Percentiles rank a stretch among this genome's conserved stretches.
These are phyloP conservation scores for Leucophora obtusa DNA, from an alignment of 2,888 invertebrate species.

Conservation along the genomic window DNA sequence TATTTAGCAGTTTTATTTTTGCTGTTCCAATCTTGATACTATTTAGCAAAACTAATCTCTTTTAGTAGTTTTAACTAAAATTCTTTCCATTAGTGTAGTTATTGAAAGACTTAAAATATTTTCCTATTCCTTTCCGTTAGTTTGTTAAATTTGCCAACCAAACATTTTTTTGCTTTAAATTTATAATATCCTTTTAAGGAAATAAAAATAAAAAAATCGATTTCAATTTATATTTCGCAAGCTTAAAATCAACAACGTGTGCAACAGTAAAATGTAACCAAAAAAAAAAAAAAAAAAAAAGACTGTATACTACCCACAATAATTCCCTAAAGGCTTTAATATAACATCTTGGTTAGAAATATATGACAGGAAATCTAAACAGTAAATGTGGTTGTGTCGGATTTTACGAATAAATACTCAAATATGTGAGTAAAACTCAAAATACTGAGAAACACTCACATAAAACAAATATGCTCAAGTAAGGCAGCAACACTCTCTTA, in stretches of 20 bases:
- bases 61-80: too few relatives aligned
- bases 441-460: not conserved
- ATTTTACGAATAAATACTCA: not conserved
- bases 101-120: too few relatives aligned
- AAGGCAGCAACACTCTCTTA: too few relatives aligned
- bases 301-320: not conserved
- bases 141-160: too few relatives aligned
- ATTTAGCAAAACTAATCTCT: too few relatives aligned
- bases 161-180: too few relatives aligned
- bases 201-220: not conserved
- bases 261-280: slow-evolving; percentile 5
- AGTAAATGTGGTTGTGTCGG: not conserved
- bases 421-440: not conserved
- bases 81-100: too few relatives aligned
- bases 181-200: too few relatives aligned
- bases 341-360: not conserved
- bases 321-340: slow-evolving; percentile 10
- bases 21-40: too few relatives aligned
- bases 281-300: not conserved
- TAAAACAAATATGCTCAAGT: too few relatives aligned
- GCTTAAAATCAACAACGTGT: not conserved
- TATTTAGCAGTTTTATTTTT: too few relatives aligned
- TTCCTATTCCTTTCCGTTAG: too few relatives aligned
- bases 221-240: not conserved
- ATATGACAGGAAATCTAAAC: not conserved